phyloP scores from a whole-genome alignment of 2,888 invertebrate genomes.

The Julus scandinavius region DNA sequence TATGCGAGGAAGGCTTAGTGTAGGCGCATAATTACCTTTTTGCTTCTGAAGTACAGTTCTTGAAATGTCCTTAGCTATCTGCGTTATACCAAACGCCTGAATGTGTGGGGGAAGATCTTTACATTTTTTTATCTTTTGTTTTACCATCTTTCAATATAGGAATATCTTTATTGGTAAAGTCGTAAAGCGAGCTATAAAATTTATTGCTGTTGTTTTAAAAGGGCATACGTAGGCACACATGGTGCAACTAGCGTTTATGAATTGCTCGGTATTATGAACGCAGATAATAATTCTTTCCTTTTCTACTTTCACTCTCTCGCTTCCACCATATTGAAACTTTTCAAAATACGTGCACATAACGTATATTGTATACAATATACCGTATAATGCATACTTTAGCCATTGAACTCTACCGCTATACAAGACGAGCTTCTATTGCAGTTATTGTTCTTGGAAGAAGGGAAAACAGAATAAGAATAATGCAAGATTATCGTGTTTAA shows the following conservation, averaged over 20 bases:
- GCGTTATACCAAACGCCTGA: not conserved
- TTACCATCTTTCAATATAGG: constrained; percentile 34
- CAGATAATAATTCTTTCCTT: constrained; percentile 13
- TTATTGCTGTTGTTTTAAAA: constrained; percentile 42
- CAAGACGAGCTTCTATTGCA: not conserved
- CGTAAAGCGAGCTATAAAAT: constrained; percentile 28
- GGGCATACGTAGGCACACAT: constrained; percentile 30
- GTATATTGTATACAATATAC: not conserved
- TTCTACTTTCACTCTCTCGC: not conserved
- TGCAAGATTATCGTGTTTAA: not conserved
- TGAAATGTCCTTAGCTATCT: not conserved
- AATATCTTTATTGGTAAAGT: constrained; percentile 34
- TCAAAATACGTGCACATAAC: not conserved
- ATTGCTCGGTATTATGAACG: constrained; percentile 31
- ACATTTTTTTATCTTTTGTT: constrained; percentile 35
- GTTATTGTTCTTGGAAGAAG: constrained; percentile 3
- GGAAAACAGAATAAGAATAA: constrained; percentile 11
- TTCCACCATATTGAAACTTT: constrained; percentile 3
- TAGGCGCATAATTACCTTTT: not conserved
- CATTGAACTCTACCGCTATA: not conserved
- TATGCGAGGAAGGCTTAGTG: not conserved
- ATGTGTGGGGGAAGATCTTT: not conserved
- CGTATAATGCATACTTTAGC: not conserved
- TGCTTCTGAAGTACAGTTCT: not conserved
- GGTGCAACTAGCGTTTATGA: constrained; percentile 23